Base-by-base conservation (phyloP, 2,113 vertebrate genomes). In the Ammodytes marinus region DNA sequence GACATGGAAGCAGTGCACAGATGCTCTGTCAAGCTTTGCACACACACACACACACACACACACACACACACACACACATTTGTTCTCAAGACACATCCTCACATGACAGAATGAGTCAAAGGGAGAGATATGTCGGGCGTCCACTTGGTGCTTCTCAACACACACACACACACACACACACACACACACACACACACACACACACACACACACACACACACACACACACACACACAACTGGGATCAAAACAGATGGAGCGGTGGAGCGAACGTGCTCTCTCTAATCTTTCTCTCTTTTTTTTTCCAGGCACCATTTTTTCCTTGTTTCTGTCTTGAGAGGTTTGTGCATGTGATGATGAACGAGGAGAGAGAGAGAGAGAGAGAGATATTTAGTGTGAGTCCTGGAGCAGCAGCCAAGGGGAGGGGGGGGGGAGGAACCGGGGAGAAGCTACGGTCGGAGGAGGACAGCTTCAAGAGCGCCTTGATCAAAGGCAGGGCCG, bases 401-500 rank as follows among this genome's bases (percentile, higher is more conserved):
- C 83, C 82, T 91, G 17, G 37, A 77, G 74, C 81, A 12, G 66
- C 6, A 27, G 27, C 27, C 27, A 27, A 27, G 27, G 27, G 27
- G 27, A 2, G 27, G 27, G 27, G 27, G 27, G 27, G 27, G 42
- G 0, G 2, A 70, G 78, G 84, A 87, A 88, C 84, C 27, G 27
- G 27, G 86, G 77, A 89, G 82, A 52, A 69, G 78, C 58, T 75
- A 40, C 10, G 77, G 87, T 61, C 39, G 69, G 58, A 80, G 77
- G 79, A 80, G 73, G 86, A 85, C 80, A 59, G 69, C 81, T 85
- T 68, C 64, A 54, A 78, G 81, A 87, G 47, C 80, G n/a, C 49
- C 65, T 4, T 79, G 92, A 93, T 93, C 85, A 92, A 92, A 92
- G 88, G 77, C 47, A 27, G 27, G n/a, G 68, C 43, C 59, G 59